phyloP scores from a whole-genome alignment of 2,113 vertebrate genomes.

The Lonchura striata region DNA sequence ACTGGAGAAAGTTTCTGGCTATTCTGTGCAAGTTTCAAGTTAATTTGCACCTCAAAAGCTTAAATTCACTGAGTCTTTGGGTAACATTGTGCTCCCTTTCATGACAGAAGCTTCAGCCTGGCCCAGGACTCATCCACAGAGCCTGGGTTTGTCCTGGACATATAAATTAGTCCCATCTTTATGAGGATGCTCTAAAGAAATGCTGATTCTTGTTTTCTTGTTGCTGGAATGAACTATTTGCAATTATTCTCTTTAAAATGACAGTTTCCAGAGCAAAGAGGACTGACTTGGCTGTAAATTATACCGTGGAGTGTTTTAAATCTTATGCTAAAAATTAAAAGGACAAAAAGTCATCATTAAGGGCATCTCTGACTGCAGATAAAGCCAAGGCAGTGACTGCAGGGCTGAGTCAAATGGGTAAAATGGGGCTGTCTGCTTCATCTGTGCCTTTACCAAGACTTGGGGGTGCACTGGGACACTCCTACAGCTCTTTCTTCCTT shows the following conservation, averaged over 20 bases:
- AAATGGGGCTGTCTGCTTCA: background rate
- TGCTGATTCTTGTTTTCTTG: background rate
- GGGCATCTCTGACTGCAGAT: background rate
- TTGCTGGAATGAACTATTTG: background rate
- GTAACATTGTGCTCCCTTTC: fast-evolving
- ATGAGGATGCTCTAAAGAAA: background rate
- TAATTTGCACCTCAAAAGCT: background rate
- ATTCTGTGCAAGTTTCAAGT: background rate
- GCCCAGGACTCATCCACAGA: background rate
- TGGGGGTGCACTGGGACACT: background rate
- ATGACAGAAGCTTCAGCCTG: background rate
- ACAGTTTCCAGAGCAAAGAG: background rate
- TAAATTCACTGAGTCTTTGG: background rate
- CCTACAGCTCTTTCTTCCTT: background rate
- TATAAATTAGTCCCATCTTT: background rate
- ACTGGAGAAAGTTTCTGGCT: background rate
- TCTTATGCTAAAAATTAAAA: background rate
- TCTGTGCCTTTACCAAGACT: background rate
- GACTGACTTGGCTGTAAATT: background rate
- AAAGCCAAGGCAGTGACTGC: background rate
- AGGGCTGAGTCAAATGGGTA: background rate
- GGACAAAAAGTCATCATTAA: background rate
- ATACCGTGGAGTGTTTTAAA: background rate
- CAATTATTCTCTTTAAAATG: background rate
- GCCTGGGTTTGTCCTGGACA: background rate